Conservation (phyloP, 2,113 vertebrate genomes). For the Athene noctua region DNA sequence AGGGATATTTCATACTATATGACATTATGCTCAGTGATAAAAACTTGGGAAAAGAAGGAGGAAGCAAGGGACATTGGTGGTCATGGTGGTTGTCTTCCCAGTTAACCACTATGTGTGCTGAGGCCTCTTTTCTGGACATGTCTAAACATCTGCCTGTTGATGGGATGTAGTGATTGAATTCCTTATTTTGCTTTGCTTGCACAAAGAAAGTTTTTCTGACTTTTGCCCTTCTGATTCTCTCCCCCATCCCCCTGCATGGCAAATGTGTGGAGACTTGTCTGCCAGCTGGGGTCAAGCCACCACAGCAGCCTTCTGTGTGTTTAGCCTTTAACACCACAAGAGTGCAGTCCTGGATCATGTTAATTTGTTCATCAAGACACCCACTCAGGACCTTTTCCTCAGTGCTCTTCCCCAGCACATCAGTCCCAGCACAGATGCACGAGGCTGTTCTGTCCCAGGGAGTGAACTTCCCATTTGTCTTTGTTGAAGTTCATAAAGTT, state of each 20-base stretch:
- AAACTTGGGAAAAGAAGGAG: neutral
- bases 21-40: neutral
- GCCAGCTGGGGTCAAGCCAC: neutral
- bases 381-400: neutral
- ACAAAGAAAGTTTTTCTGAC: neutral
- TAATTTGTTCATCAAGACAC: neutral
- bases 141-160: neutral
- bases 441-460: neutral
- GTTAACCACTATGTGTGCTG: neutral
- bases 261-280: accelerated
- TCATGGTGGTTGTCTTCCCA: neutral
- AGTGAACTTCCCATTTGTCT: neutral
- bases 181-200: neutral
- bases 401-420: neutral
- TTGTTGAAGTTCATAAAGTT: neutral
- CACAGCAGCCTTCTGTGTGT: neutral
- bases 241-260: neutral
- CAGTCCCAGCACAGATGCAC: neutral
- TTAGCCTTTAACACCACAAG: neutral
- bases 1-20: neutral
- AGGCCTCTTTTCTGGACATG: neutral
- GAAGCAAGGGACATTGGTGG: neutral
- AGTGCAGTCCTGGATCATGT: neutral
- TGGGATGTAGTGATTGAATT: accelerated
- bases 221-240: neutral